phyloP scores from a whole-genome alignment of 2,113 vertebrate genomes.

The Thomomys bottae region DNA sequence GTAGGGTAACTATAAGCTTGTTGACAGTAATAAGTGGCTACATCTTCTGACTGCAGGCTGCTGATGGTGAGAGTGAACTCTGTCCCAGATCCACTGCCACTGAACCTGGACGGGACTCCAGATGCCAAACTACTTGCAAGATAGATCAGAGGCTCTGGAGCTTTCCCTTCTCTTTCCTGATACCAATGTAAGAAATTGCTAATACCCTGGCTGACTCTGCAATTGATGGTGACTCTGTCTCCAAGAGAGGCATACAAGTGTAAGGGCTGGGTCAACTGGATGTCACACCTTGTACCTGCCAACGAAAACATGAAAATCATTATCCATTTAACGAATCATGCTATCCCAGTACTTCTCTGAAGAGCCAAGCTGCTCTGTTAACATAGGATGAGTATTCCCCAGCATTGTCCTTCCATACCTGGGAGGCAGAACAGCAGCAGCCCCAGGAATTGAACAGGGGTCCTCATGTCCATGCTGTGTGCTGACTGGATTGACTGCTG shows the following conservation, averaged over 20 bases:
- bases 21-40: background rate
- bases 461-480: no score
- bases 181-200: background rate
- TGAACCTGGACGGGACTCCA: background rate
- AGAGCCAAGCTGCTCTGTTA: no score
- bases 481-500: no score
- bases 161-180: background rate
- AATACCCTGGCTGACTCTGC: background rate
- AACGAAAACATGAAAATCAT: no score
- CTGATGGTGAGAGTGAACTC: background rate
- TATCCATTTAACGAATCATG: no score
- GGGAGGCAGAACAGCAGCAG: no score
- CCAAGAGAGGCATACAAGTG: background rate
- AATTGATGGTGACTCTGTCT: background rate
- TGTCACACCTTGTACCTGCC: no score
- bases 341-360: no score
- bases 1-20: background rate
- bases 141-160: background rate
- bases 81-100: background rate
- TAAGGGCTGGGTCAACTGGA: background rate
- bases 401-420: no score
- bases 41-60: background rate
- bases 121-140: fast-evolving
- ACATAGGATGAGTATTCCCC: no score
- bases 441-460: no score